These are phyloP conservation scores for Sycophaga agraensis DNA, from an alignment of 1,140 invertebrate species.

Conservation along the genomic window DNA sequence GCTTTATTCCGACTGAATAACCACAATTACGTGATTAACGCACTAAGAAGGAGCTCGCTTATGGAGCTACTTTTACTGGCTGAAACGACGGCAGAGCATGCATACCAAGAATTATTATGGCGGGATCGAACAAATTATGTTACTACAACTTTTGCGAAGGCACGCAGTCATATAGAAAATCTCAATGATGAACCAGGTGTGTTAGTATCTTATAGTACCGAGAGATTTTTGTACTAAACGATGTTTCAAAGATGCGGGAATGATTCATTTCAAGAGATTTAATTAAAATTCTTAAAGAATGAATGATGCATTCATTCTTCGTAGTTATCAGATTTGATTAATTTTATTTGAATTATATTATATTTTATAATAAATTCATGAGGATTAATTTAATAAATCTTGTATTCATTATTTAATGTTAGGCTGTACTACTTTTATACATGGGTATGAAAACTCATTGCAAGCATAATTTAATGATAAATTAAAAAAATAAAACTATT, in stretches of 20 bases:
- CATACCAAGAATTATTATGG: slow-evolving; percentile 73
- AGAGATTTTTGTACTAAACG: no score
- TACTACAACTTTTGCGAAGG: slow-evolving; percentile 49
- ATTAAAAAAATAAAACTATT: background rate
- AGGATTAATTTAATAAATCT: no score
- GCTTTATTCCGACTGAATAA: slow-evolving; percentile 90
- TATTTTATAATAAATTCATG: no score
- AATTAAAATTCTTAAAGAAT: background rate
- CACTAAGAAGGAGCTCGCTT: slow-evolving; percentile 79
- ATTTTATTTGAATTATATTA: no score
- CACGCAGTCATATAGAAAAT: slow-evolving; percentile 47
- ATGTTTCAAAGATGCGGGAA: no score
- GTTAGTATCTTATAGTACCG: no score
- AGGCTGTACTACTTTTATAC: no score
- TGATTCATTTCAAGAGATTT: no score
- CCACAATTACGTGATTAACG: slow-evolving; percentile 90
- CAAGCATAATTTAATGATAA: background rate
- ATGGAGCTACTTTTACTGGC: slow-evolving; percentile 77
- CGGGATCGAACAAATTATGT: slow-evolving; percentile 52
- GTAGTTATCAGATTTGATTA: no score
- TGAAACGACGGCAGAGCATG: slow-evolving; percentile 81
- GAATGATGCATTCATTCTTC: no score
- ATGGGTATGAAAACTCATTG: background rate
- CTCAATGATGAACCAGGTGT: slow-evolving; percentile 50
- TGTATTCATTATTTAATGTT: background rate